A percentile compares a stretch with the other conserved stretches of the same genome.
Conservation (phyloP, 2,888 invertebrate genomes). For the Endotricha flammealis region DNA sequence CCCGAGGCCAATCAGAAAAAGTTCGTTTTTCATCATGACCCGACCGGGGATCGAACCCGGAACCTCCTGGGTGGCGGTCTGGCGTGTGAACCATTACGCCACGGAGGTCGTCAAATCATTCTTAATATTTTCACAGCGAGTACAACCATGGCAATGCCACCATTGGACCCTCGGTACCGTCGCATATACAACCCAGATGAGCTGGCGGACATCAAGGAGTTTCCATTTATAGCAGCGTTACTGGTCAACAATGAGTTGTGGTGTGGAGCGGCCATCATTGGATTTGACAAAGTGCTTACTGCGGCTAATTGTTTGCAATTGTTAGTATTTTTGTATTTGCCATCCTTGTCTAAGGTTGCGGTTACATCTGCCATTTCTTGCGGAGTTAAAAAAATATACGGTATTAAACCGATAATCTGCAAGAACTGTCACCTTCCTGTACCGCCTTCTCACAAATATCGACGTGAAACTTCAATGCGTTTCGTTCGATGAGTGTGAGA, state of each 20-base stretch:
- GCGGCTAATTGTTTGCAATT: slow-evolving; percentile 67
- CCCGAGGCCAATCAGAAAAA: too few species aligned
- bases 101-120: too few species aligned
- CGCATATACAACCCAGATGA: slow-evolving; percentile 65
- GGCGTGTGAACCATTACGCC: too few species aligned
- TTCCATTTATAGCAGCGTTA: slow-evolving; percentile 58
- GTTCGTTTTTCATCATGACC: too few species aligned
- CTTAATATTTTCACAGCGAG: slow-evolving; percentile 13
- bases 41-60: too few species aligned
- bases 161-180: slow-evolving; percentile 46
- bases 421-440: too few species aligned
- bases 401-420: too few species aligned
- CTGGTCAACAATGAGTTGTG: slow-evolving; percentile 59
- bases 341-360: not conserved
- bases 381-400: too few species aligned
- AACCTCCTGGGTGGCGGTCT: too few species aligned
- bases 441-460: too few species aligned
- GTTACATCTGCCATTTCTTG: not conserved
- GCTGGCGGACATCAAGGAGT: slow-evolving; percentile 40
- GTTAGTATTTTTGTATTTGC: slow-evolving; percentile 35
- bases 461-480: too few species aligned
- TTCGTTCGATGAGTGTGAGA: too few species aligned
- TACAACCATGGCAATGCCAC: slow-evolving; percentile 26
- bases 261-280: slow-evolving; percentile 61
- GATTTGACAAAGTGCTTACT: slow-evolving; percentile 47